phyloP scores from a whole-genome alignment of 2,113 vertebrate genomes.

The Brachypodius melanocephalos region DNA sequence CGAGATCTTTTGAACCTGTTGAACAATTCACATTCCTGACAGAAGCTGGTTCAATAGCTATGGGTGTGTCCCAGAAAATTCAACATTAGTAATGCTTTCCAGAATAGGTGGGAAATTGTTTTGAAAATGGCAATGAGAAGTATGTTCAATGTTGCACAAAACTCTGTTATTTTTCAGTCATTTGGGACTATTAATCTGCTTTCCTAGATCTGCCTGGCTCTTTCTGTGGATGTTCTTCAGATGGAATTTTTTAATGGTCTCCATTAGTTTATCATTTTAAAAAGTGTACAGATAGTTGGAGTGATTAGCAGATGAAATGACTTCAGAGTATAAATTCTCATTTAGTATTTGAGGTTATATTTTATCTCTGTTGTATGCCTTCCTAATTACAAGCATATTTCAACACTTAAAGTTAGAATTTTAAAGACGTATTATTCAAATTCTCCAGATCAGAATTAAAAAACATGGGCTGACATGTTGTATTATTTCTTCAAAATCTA shows the following conservation, averaged over 20 bases:
- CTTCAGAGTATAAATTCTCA: constrained; percentile 4
- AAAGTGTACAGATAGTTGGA: neutral
- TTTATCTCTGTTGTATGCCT: constrained; percentile 28
- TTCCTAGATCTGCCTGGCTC: neutral
- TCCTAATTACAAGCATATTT: constrained; percentile 13
- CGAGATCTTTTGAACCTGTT: neutral
- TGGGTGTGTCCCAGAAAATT: constrained; percentile 1
- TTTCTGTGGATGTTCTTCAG: neutral
- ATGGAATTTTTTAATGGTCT: neutral
- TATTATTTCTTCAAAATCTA: neutral
- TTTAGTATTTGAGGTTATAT: neutral
- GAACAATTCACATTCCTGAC: neutral
- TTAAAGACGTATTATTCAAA: neutral
- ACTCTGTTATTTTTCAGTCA: neutral
- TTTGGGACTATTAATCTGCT: neutral
- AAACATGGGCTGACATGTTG: neutral
- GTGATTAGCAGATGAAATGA: constrained; percentile 5
- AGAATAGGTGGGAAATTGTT: neutral
- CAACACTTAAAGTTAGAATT: neutral
- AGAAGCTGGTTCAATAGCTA: neutral
- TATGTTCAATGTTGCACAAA: neutral
- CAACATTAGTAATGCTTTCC: constrained; percentile 17
- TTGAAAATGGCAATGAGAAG: neutral
- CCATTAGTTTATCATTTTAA: neutral
- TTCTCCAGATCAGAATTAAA: neutral